Conservation (phyloP, 1,140 invertebrate species). For the Nymphalis io region DNA sequence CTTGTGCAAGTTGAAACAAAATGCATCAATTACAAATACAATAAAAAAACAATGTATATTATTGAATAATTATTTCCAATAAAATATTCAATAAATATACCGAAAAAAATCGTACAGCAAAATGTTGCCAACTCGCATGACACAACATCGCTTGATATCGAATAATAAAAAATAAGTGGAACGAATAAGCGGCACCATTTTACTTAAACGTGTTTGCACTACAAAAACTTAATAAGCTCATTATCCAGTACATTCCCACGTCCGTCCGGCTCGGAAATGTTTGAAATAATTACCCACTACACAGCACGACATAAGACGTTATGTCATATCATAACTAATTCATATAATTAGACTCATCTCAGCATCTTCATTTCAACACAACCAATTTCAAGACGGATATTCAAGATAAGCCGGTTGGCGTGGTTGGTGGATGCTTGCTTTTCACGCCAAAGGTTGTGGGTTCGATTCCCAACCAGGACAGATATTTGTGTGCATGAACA, state of each 20-base stretch:
- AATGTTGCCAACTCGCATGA: slow-evolving; percentile 1
- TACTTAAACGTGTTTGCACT: slow-evolving; percentile 30
- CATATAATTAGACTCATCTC: slow-evolving; percentile 2
- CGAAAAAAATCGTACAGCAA: background rate
- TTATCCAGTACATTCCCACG: slow-evolving; percentile 50
- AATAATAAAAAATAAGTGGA: slow-evolving; percentile 27
- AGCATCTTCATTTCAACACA: slow-evolving; percentile 2
- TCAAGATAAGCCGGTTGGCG: no score
- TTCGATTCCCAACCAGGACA: no score
- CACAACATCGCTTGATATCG: background rate
- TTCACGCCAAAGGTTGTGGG: no score
- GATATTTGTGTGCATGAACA: no score
- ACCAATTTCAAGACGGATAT: no score
- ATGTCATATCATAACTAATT: slow-evolving; percentile 40
- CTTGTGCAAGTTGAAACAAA: no score
- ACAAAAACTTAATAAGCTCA: slow-evolving; percentile 44
- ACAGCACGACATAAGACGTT: slow-evolving; percentile 50
- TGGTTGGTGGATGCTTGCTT: no score
- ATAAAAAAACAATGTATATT: no score
- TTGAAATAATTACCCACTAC: slow-evolving; percentile 42
- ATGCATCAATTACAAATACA: no score
- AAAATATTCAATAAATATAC: background rate
- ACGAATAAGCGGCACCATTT: slow-evolving; percentile 25
- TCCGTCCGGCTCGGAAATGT: slow-evolving; percentile 42
- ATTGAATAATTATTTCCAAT: background rate